phyloP scores from a whole-genome alignment of 2,797 vertebrate genomes.

The Remorina albescens region DNA sequence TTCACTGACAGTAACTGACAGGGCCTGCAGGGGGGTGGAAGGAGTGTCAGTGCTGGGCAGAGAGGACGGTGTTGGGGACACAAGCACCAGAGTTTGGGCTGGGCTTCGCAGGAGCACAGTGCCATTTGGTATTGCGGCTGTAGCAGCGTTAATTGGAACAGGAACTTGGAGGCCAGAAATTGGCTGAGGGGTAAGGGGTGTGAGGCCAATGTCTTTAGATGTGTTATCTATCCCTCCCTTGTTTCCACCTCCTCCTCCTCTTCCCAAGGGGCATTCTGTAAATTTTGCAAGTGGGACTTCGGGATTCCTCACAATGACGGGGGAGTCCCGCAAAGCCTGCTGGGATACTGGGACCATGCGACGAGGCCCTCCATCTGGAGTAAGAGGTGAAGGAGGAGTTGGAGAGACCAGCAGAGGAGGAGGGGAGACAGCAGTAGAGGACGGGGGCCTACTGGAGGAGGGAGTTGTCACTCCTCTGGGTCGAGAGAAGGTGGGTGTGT shows the following conservation, averaged over 20 bases:
- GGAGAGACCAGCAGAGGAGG: conserved; percentile 87
- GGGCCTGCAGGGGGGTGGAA: conserved; percentile 72
- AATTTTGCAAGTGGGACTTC: conserved; percentile 89
- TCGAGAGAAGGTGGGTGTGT: conserved; percentile 80
- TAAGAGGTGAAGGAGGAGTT: conserved; percentile 87
- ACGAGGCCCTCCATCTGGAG: conserved; percentile 86
- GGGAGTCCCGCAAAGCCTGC: conserved; percentile 89
- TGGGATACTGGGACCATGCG: conserved; percentile 86
- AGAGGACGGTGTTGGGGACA: conserved; percentile 82
- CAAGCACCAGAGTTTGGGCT: conserved; percentile 85
- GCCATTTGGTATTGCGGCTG: conserved; percentile 81
- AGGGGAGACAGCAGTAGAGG: conserved; percentile 85
- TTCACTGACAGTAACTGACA: conserved; percentile 82
- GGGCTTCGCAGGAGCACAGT: conserved; percentile 82
- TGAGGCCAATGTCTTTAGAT: conserved; percentile 67
- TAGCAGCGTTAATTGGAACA: conserved; percentile 86
- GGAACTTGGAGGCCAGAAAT: conserved; percentile 85
- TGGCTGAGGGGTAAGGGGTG: conserved; percentile 71
- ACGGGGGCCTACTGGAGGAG: conserved; percentile 78
- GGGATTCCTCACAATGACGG: conserved; percentile 93
- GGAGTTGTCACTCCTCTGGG: conserved; percentile 75
- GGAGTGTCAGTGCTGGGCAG: conserved; percentile 69
- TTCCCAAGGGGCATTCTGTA: conserved; percentile 80
- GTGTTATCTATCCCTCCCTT: conserved; percentile 55
- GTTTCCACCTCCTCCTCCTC: conserved; percentile 66